Evolutionary conservation across 2,888 invertebrate genomes (phyloP).

Genomic region (Mythimna albipuncta): DNA sequence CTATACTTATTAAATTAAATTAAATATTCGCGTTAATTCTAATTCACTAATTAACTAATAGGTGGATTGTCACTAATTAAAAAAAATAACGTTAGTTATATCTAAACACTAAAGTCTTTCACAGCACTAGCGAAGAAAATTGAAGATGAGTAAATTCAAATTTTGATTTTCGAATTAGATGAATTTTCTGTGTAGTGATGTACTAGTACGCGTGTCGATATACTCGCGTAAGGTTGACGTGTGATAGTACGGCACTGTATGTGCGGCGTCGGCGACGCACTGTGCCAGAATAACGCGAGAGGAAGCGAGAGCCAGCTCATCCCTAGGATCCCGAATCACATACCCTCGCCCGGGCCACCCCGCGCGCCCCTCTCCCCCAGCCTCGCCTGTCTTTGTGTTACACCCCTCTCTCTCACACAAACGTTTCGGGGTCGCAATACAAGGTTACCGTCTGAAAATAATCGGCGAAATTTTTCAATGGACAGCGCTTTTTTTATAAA

Average conservation of each 20-base stretch:
- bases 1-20: slow-evolving; percentile 24
- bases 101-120: slow-evolving; percentile 47
- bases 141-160: slow-evolving; percentile 28
- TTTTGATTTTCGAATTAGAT: slow-evolving; percentile 63
- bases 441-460: slow-evolving; percentile 84
- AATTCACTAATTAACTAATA: slow-evolving; percentile 45
- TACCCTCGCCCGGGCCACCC: slow-evolving; percentile 87
- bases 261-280: slow-evolving; percentile 87
- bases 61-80: slow-evolving; percentile 27
- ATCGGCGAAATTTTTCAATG: slow-evolving; percentile 70
- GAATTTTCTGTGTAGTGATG: slow-evolving; percentile 63
- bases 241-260: slow-evolving; percentile 74
- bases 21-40: slow-evolving; percentile 21
- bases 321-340: slow-evolving; percentile 90
- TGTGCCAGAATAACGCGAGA: slow-evolving; percentile 88
- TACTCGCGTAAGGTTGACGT: slow-evolving; percentile 68
- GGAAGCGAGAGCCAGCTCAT: slow-evolving; percentile 90
- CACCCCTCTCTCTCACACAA: slow-evolving; percentile 88
- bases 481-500: slow-evolving; percentile 61
- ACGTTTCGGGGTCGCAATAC: slow-evolving; percentile 78
- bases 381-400: slow-evolving; percentile 80
- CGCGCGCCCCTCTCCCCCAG: slow-evolving; percentile 78
- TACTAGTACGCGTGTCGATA: slow-evolving; percentile 66
- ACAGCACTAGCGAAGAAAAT: slow-evolving; percentile 45
- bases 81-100: neutral